Evolutionary conservation across 2,888 invertebrate genomes (phyloP).

Genomic region (Quadriops clusia): DNA sequence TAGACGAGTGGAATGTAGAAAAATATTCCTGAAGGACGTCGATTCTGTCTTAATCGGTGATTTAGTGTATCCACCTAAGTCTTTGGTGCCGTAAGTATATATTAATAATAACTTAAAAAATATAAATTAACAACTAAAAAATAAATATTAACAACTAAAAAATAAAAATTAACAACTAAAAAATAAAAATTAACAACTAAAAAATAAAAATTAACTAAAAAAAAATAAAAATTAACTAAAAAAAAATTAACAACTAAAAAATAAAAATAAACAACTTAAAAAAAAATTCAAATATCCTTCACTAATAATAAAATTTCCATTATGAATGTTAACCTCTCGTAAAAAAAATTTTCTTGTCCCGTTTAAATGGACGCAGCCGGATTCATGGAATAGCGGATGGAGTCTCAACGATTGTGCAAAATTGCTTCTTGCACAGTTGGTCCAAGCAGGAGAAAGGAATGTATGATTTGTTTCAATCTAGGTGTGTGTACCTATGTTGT

Average conservation of each 20-base stretch:
- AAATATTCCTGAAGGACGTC: slow-evolving; percentile 54
- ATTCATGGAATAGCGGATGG: slow-evolving; percentile 61
- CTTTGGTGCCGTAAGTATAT: slow-evolving; percentile 70
- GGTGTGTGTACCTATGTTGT: slow-evolving; percentile 33
- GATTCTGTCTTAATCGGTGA: slow-evolving; percentile 66
- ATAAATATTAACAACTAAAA: not conserved
- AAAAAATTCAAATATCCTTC: no score
- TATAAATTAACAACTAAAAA: slow-evolving; percentile 1
- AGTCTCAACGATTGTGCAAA: slow-evolving; percentile 54
- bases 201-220: not conserved
- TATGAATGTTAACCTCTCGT: slow-evolving; percentile 1
- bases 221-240: slow-evolving; percentile 2
- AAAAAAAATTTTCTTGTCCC: not conserved
- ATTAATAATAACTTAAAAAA: slow-evolving; percentile 4
- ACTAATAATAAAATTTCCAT: no score
- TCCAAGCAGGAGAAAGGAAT: slow-evolving; percentile 35
- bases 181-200: slow-evolving; percentile 2
- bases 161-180: slow-evolving; percentile 3
- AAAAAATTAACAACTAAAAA: no score
- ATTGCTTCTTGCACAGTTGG: slow-evolving; percentile 53
- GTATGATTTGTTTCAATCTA: slow-evolving; percentile 45
- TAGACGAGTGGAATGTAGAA: slow-evolving; percentile 57
- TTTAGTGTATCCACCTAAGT: slow-evolving; percentile 67
- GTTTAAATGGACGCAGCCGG: slow-evolving; percentile 39
- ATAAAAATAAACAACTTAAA: no score